Conservation (phyloP, 2,888 invertebrate species). For the Hyles lineata region DNA sequence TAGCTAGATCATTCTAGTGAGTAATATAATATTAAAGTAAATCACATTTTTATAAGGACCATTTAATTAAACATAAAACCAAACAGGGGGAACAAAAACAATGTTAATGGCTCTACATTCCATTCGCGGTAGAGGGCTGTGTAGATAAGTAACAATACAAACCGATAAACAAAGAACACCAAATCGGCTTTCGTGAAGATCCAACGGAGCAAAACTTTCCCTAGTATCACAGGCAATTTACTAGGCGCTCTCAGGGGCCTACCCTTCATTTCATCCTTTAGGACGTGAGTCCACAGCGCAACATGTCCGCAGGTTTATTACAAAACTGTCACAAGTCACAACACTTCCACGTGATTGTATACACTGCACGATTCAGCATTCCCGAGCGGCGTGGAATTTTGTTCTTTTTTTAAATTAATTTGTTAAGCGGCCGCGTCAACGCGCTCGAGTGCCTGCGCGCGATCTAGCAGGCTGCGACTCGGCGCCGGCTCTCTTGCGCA, state of each 20-base stretch:
- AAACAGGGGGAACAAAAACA: background rate
- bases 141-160: constrained; percentile 61
- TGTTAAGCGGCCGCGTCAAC: constrained; percentile 49
- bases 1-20: background rate
- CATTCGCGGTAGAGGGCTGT: background rate
- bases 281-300: constrained; percentile 35
- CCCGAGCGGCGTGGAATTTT: background rate
- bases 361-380: constrained; percentile 11
- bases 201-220: constrained; percentile 86
- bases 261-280: constrained; percentile 73
- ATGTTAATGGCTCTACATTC: constrained; percentile 9
- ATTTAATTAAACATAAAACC: background rate
- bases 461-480: constrained; percentile 39
- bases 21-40: background rate
- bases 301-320: constrained; percentile 48
- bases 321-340: constrained; percentile 45
- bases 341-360: constrained; percentile 32
- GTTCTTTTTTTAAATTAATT: constrained; percentile 4
- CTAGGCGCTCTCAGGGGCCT: constrained; percentile 57
- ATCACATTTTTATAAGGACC: background rate
- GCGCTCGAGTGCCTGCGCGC: constrained; percentile 49
- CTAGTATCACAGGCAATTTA: constrained; percentile 76
- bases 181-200: constrained; percentile 86
- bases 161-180: constrained; percentile 86
- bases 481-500: constrained; percentile 62